Base-by-base conservation (phyloP, 2,888 invertebrate genomes). In the Eremobia ochroleuca region DNA sequence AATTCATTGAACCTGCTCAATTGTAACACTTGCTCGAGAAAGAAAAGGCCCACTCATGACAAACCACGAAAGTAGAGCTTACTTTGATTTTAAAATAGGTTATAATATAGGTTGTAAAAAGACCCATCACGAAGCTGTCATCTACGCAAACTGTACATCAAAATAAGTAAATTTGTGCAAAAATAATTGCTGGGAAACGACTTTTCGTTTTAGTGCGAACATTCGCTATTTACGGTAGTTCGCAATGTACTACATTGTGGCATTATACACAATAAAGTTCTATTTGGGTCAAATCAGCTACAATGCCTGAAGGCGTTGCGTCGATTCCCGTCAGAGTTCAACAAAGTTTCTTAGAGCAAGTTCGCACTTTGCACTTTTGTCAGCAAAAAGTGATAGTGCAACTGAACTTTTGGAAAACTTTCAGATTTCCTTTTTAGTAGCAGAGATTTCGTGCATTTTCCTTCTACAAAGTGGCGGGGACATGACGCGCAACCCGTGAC, bases 231-330 rank as follows among this genome's bases (percentile, higher is more conserved):
- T 21, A 46, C 46, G 6, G 5, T 49, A 21, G 21, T 49, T 49
- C 49, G 8, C 6, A 49, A 52, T 18, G 40, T 40, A 4, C 2
- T 4, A 40, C 8, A n/a, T n/a, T 11, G 34, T 75, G 72, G 25
- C 46, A 40, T 2, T 21, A 73, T 73, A 74, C 13, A 83, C 75
- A 82, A 81, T 67, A 85, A 82, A 81, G 69, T 81, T 55, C 13
- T 77, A 71, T 88, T 74, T 88, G 83, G 89, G 87, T 88, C 86
- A 83, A 85, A 87, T 86, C 81, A 83, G 82, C 79, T 79, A 83
- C 85, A 84, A 82, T 73, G 68, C 73, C 68, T 58, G 1, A 43
- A 80, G 65, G 81, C 70, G 69, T 81, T 49, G 43, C 58, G 66
- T 65, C 82, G 64, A 79, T 82, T 77, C 67, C 67, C 66, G 75